phyloP scores from a whole-genome alignment of 2,888 invertebrate genomes.

The Pelosia muscerda region DNA sequence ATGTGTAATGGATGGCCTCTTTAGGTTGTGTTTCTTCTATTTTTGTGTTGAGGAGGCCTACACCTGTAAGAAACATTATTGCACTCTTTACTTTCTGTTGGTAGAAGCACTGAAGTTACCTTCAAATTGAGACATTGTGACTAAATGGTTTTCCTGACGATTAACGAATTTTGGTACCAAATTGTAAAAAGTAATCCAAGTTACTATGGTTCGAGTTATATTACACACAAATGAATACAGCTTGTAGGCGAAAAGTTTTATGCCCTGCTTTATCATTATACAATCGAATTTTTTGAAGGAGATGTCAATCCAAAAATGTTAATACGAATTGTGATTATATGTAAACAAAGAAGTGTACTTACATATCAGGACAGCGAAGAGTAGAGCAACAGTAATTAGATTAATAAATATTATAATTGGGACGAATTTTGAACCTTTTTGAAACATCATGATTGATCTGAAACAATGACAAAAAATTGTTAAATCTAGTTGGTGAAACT shows the following conservation, averaged over 20 bases:
- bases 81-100: background rate
- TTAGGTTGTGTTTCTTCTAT: background rate
- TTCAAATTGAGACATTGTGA: background rate
- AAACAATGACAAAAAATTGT: constrained; percentile 31
- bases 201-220: too few species aligned
- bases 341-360: constrained; percentile 46
- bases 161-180: too few species aligned
- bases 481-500: background rate
- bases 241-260: too few species aligned
- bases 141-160: too few species aligned
- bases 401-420: constrained; percentile 47
- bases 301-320: too few species aligned
- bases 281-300: too few species aligned
- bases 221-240: too few species aligned
- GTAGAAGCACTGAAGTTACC: background rate
- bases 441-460: constrained; percentile 51
- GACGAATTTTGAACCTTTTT: constrained; percentile 35
- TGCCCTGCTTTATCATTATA: too few species aligned
- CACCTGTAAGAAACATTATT: background rate
- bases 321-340: background rate
- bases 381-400: background rate
- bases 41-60: background rate
- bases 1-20: background rate
- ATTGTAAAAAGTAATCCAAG: too few species aligned
- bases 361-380: constrained; percentile 49